Evolutionary conservation across 2,888 invertebrate genomes (phyloP).

Genomic region (Amphipyra tragopoginis): DNA sequence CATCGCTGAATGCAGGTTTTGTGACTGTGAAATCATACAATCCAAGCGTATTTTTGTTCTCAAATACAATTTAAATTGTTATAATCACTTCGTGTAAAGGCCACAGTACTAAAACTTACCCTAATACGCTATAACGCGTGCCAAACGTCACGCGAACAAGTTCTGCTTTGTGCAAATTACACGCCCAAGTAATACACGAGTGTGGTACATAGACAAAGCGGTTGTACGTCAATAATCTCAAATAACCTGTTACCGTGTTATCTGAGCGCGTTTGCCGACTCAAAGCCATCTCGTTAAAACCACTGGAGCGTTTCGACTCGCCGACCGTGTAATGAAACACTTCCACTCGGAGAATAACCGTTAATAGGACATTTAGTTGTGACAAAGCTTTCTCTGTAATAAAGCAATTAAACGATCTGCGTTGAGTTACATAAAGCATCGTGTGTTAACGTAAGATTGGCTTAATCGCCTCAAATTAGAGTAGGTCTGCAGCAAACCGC

Average conservation of each 20-base stretch:
- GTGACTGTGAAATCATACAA: constrained; percentile 21
- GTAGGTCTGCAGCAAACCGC: constrained; percentile 63
- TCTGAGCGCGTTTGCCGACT: constrained; percentile 70
- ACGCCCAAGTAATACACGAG: constrained; percentile 21
- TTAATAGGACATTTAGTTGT: constrained; percentile 81
- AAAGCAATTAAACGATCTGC: constrained; percentile 71
- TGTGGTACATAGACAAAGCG: constrained; percentile 40
- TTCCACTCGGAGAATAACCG: constrained; percentile 86
- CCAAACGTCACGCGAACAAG: constrained; percentile 12
- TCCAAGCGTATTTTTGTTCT: constrained; percentile 5
- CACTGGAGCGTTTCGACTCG: constrained; percentile 80
- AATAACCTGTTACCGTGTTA: constrained; percentile 68
- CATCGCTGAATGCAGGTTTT: constrained; percentile 32
- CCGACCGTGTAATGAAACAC: constrained; percentile 87
- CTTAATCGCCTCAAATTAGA: constrained; percentile 37
- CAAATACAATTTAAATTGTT: background rate
- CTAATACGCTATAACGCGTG: constrained; percentile 5
- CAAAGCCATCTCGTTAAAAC: constrained; percentile 81
- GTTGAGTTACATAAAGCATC: constrained; percentile 54
- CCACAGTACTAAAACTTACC: constrained; percentile 9
- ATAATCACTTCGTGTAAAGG: background rate
- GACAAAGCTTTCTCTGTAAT: constrained; percentile 80
- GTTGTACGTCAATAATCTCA: constrained; percentile 63
- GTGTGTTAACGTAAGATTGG: constrained; percentile 48
- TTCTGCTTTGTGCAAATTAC: constrained; percentile 30